Evolutionary conservation across 2,113 vertebrate species (phyloP), one percentile per base, ranked within the genome.

Genomic region (Microcebus lehilahytsara): DNA sequence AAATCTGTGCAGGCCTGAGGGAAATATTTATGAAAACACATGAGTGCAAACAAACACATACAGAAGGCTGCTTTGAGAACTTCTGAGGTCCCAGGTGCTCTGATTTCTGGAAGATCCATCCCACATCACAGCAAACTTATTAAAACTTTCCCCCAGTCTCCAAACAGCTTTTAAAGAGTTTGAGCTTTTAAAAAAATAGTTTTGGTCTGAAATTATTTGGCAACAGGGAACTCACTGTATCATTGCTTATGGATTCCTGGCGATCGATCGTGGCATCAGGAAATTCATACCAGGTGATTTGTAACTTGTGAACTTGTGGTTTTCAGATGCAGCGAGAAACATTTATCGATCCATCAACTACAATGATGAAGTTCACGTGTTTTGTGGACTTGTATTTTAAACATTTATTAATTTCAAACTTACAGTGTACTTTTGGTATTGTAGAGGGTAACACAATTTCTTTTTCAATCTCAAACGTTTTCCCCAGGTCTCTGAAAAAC

Each of bases 141-240:
- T 30, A 64, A 67, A 77, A 37, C 42, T 64, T 49, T 46, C 53
- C 71, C 46, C n/a, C 14, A 16, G 40, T 14, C 49, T 49, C 74
- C 60, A 71, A 53, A 58, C 3, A 40, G 30, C 27, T 30, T 89
- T 42, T 46, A 30, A 87, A 42, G 27, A 89, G 27, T 23, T 12
- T 60, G 49, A 72, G 51, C 62, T 66, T 81, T 42, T 37, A 85
- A 85, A 93, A 93, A 56, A 75, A 4, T 4, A 77, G 32, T 85
- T 95, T 85, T 92, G n/a, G 56, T 12, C 56, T 60, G 71, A 66
- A 93, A 67, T 85, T 72, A 58, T 77, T 92, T 88, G 80, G 71
- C 0, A 0, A 56, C 3, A 10, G 34, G 90, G 49, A 86, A 72
- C 37, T 91, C 34, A 13, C 62, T 94, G 51, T 69, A 60, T 37